Evolutionary conservation across 2,113 vertebrate species (phyloP), one percentile per base, ranked within the genome.

Genomic region (Dasyurus viverrinus): DNA sequence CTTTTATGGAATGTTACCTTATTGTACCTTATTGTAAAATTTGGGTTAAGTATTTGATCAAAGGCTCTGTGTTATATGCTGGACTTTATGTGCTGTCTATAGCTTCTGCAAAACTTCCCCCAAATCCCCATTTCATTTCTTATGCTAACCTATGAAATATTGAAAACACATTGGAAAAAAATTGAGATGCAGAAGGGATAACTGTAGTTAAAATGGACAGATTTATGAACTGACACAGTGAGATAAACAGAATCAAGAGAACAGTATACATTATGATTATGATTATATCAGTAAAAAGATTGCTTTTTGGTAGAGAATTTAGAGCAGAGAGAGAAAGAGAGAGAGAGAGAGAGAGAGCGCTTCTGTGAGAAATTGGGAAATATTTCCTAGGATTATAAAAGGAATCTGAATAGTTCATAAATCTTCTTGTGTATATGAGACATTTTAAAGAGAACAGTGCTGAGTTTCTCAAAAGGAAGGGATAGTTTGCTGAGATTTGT

Each of bases 401-500:
- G 54, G 48, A 24, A 89, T 68, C 91, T 24, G 10, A 93, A 93
- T 7, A 50, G 94, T n/a, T 24, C 26, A 54, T 48, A 89, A 91
- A 92, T 3, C 1, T n/a, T 50, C 60, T 25, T 90, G 68, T n/a
- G 92, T 57, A 90, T 93, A 68, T 76, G 89, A 96, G 93, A 93
- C 42, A 96, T 55, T 16, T 42, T 90, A 53, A 95, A 94, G 30
- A 84, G 36, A 93, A 23, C 52, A 93, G 36, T 22, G 42, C 55
- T 89, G 25, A 89, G 90, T 96, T 96, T 93, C 50, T 30, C 16
- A 91, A 97, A 94, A 55, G 23, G 92, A 90, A 84, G 55, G n/a
- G 16, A 76, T 2, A 94, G 25, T 52, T 89, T 76, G 91, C 48
- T 53, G 16, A 5, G 92, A 92, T 10, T 93, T 93, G 53, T 92